These are phyloP conservation scores for Lepus townsendii DNA, from an alignment of 2,797 vertebrate genomes.

Conservation along the genomic window DNA sequence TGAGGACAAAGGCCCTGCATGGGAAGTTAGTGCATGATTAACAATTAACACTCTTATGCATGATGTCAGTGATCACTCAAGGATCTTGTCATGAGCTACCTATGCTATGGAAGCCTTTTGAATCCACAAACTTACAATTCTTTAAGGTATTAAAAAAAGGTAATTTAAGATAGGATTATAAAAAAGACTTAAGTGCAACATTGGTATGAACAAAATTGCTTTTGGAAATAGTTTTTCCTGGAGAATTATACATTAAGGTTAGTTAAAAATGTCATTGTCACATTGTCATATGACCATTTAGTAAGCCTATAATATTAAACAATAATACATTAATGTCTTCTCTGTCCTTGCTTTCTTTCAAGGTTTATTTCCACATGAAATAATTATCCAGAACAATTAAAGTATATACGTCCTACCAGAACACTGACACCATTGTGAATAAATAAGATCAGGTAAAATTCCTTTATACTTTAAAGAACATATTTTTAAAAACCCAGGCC, in stretches of 20 bases:
- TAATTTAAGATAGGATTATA: constrained; percentile 46
- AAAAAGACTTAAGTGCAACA: background rate
- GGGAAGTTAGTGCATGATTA: too few species aligned
- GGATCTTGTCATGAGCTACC: too few species aligned
- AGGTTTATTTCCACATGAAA: constrained; percentile 41
- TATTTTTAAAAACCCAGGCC: background rate
- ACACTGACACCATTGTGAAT: background rate
- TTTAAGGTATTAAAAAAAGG: background rate
- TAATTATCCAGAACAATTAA: background rate
- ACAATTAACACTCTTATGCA: too few species aligned
- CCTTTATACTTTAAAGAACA: background rate
- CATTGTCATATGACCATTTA: background rate
- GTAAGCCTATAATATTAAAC: constrained; percentile 36
- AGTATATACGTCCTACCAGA: background rate
- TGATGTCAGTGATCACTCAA: too few species aligned
- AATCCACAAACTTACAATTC: background rate
- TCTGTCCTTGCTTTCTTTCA: background rate
- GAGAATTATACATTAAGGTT: background rate
- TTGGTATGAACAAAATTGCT: background rate
- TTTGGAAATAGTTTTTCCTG: background rate
- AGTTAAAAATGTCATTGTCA: background rate
- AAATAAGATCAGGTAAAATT: constrained; percentile 5
- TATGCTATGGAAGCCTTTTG: too few species aligned
- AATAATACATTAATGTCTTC: background rate
- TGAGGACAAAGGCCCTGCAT: too few species aligned